Conservation (phyloP, 1,140 invertebrate species). For the Eupeodes corollae region DNA sequence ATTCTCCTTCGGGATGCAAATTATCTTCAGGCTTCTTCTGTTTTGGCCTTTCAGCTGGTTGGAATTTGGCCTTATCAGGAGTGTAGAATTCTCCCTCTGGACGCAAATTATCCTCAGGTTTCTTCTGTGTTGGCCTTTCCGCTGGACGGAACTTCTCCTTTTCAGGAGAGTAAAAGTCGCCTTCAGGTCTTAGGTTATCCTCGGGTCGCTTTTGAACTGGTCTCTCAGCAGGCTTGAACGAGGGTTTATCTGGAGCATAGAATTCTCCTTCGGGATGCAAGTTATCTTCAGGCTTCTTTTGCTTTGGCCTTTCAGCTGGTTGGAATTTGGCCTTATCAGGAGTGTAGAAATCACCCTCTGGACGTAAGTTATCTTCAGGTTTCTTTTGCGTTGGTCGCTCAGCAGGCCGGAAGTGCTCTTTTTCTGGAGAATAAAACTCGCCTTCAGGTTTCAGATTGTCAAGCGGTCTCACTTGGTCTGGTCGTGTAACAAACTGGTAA, state of each 20-base stretch:
- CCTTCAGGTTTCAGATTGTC: constrained; percentile 47
- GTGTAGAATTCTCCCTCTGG: constrained; percentile 55
- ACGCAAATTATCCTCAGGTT: constrained; percentile 46
- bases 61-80: constrained; percentile 38
- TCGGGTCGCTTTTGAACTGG: constrained; percentile 37
- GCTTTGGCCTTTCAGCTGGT: constrained; percentile 42
- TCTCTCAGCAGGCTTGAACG: constrained; percentile 38
- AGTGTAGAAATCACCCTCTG: constrained; percentile 43
- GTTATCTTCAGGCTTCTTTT: constrained; percentile 47
- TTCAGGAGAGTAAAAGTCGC: constrained; percentile 33
- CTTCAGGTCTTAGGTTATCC: constrained; percentile 40
- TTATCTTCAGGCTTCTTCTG: constrained; percentile 49
- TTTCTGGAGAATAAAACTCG: constrained; percentile 42
- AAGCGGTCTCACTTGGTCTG: constrained; percentile 37
- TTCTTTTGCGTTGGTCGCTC: constrained; percentile 36
- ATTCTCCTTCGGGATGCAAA: constrained; percentile 44
- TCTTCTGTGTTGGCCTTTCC: constrained; percentile 45
- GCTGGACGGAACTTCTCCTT: constrained; percentile 28
- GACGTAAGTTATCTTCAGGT: constrained; percentile 43
- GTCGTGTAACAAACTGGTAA: constrained; percentile 39
- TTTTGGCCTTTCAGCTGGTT: constrained; percentile 42
- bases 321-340: constrained; percentile 35
- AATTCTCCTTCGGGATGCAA: constrained; percentile 48
- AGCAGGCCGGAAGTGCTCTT: constrained; percentile 32
- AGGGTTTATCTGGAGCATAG: constrained; percentile 27